Evolutionary conservation across 2,113 vertebrate species (phyloP), one percentile per base, ranked within the genome.

Genomic region (Panurus biarmicus): DNA sequence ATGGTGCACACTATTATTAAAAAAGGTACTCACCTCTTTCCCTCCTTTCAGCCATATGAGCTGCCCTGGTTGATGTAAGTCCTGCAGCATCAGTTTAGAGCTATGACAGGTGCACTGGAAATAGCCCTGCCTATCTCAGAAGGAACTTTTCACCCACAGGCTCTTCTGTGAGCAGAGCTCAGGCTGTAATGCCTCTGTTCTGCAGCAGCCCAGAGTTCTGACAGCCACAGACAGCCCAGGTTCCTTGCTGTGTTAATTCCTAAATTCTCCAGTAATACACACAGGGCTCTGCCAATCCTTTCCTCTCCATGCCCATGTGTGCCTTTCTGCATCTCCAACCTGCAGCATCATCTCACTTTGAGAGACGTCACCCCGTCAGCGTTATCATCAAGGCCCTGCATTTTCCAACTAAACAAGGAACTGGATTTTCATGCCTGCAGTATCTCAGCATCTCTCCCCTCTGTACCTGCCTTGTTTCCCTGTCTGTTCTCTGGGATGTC

Each of bases 1-100:
- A 0, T 31, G 17, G 8, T 19, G 13, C 5, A 24, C 7, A 1
- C 6, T 50, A 1, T 31, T 14, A 35, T 35, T 71, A 23, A 36
- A 45, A 48, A 79, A 6, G 6, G 3, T 18, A 6, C 38, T 83
- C 54, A 20, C 42, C 42, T 60, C 33, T 64, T 78, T 33, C 25
- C 24, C 40, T 91, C 26, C 16, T 20, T 78, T 40, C 60, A 74
- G 36, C 48, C 22, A 10, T 2, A 12, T 8, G 60, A 85, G 36
- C 33, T 87, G 35, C 23, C n/a, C 71, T 57, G 24, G 31, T 31
- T 56, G 38, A 48, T 48, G 11, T 5, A 33, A 88, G 51, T 33
- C 26, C 80, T 57, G 36, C 67, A 83, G 62, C 61, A 71, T 14
- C 23, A 23, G 10, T n/a, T 51, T 3, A 38, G 66, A 75, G 42